A percentile compares a stretch with the other conserved stretches of the same genome.
These are phyloP conservation scores for Barbus barbus DNA, from an alignment of 2,113 vertebrate species.

Conservation along the genomic window DNA sequence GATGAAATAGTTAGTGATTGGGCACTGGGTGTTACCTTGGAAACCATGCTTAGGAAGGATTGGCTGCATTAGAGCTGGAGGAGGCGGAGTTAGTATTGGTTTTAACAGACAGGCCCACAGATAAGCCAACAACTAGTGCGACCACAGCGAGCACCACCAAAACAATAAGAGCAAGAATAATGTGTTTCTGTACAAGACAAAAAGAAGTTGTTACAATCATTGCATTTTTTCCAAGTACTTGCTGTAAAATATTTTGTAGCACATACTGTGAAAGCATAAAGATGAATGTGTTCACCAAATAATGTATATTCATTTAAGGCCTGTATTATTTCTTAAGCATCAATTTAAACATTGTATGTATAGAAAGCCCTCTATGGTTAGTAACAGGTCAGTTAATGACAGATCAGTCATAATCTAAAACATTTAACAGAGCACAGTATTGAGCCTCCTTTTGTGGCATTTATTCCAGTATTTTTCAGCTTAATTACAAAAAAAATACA, in stretches of 20 bases:
- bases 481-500: no score
- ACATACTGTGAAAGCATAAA: background rate
- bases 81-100: constrained; percentile 63
- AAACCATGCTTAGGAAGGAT: constrained; percentile 39
- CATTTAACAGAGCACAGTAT: no score
- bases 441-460: no score
- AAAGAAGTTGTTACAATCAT: constrained; percentile 44
- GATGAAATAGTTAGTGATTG: constrained; percentile 22
- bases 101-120: constrained; percentile 80
- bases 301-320: background rate
- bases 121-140: constrained; percentile 87
- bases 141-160: constrained; percentile 82
- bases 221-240: background rate
- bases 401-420: background rate
- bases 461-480: no score
- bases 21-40: constrained; percentile 59
- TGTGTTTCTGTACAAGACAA: constrained; percentile 86
- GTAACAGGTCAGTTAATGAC: background rate
- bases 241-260: background rate
- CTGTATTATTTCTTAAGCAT: background rate
- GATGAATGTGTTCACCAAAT: background rate
- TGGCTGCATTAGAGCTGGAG: constrained; percentile 45
- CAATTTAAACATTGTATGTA: background rate
- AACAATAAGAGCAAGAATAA: constrained; percentile 81
- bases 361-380: background rate